Base-by-base conservation (phyloP, 2,797 vertebrate species). In the Chelmon rostratus region DNA sequence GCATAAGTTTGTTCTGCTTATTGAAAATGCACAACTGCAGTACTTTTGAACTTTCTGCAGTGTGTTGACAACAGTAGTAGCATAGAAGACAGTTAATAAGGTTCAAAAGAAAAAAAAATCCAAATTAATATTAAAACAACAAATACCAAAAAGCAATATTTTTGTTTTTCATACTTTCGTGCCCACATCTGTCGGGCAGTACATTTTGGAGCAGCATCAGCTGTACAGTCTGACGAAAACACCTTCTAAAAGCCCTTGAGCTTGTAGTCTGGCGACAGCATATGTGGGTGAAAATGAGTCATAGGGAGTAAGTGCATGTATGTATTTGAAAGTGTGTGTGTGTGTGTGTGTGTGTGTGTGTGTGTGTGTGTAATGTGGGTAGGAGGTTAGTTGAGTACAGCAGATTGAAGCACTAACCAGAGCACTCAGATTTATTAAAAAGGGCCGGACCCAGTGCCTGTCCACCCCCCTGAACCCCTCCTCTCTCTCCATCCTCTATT, bases 391-490 rank as follows among this genome's bases (percentile, higher is more conserved):
- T 88, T 88, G 88, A 90, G 90, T 80, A 86, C 88, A 90, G 88
- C 84, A 93, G 92, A 94, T 91, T 94, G 93, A 94, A 93, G 93
- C 92, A 91, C 93, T 94, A 92, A 94, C 92, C 93, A 92, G 91
- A 95, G 93, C 95, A 96, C 95, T 95, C 94, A 89, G 87, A 94
- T 94, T 94, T 95, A 95, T 95, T 96, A 95, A 95, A 95, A 95
- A 91, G 79, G 91, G 94, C 88, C 76, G 78, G 78, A 89, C 87
- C 78, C 85, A 82, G 82, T 11, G 79, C 85, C 82, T 68, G 68
- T 50, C 73, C 68, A 66, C 25, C 79, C 78, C 23, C 78, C 78
- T 31, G 18, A 68, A 2, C 11, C 78, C 54, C 80, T 50, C 65
- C 84, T 59, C 53, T 47, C 83, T 63, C 88, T 64, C 88, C 69